Evolutionary conservation across 1,140 invertebrate genomes (phyloP), one percentile per base, ranked within the genome.

Genomic region (Ectropis grisescens): DNA sequence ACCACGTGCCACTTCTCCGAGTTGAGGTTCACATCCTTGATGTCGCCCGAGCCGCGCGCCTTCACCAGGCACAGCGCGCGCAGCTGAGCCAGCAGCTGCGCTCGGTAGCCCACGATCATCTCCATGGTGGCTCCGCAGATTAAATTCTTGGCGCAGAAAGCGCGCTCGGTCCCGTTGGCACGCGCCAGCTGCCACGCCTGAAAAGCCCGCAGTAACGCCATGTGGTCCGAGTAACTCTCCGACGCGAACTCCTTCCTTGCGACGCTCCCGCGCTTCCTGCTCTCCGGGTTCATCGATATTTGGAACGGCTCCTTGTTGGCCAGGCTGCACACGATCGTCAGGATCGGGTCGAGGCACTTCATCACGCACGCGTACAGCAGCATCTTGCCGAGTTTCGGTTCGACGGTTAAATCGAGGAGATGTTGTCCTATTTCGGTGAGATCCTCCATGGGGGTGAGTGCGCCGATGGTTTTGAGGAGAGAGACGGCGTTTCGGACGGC

Each of bases 301-400:
- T 93, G 65, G 71, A 97, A 96, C 1, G 92, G 91, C 79, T 94
- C 92, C 82, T 91, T 91, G 55, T 95, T 90, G 1, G 91, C 88
- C 33, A 98, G 81, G 25, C 89, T 88, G 61, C 94, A 93, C 7
- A 95, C 94, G 29, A 99, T 92, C 0, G 96, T 98, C 12, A 99
- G 75, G 13, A 99, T 86, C 2, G 97, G 97, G 83, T 98, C 95
- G 1, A 99, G 74, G 67, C 97, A 99, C 68, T 95, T 95, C 14
- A 99, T 85, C 2, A 97, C 88, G 11, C 96, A 90, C 1, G 93
- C 90, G 66, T 95, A 96, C 1, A 99, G 79, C 13, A 99, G 76
- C 89, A 96, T 93, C 83, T 97, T 96, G 2, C 94, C 95, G 8
- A 96, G 84, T 51, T 93, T 87, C 1, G 97, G 97, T 44, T 98